These are phyloP conservation scores for Tiaroga cobitis DNA, from an alignment of 2,797 vertebrate genomes.

Conservation along the genomic window DNA sequence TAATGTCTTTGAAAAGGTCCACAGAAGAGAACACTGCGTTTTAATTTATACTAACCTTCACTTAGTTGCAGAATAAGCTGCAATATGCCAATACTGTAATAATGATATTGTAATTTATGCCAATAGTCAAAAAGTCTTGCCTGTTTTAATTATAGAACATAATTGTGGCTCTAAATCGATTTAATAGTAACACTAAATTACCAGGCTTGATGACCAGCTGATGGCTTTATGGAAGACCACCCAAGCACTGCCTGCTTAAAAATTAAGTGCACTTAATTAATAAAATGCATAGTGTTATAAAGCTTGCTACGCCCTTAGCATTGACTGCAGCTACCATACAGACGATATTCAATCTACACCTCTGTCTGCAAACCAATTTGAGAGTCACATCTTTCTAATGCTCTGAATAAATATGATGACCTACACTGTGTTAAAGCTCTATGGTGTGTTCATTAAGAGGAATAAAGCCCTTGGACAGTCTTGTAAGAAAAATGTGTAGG, in stretches of 20 bases:
- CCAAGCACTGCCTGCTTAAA: background rate
- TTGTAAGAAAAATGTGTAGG: constrained; percentile 10
- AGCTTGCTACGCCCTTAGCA: background rate
- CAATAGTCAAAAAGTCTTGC: constrained; percentile 27
- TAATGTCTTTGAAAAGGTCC: background rate
- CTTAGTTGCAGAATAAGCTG: constrained; percentile 26
- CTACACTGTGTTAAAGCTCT: constrained; percentile 5
- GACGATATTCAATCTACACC: background rate
- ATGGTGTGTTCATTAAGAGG: background rate
- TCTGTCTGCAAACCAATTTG: constrained; percentile 24
- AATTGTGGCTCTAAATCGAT: constrained; percentile 40
- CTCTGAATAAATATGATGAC: constrained; percentile 18
- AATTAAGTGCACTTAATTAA: constrained; percentile 24
- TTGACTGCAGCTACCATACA: background rate
- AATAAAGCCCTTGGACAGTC: constrained; percentile 20
- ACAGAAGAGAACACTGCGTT: background rate
- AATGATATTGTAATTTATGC: constrained; percentile 48
- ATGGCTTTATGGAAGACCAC: constrained; percentile 17
- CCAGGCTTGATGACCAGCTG: constrained; percentile 17
- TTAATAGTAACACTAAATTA: constrained; percentile 33
- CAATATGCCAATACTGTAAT: constrained; percentile 11
- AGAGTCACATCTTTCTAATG: background rate
- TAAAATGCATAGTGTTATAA: constrained; percentile 12
- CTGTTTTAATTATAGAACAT: constrained; percentile 44
- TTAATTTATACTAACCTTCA: constrained; percentile 23